Evolutionary conservation across 2,888 invertebrate genomes (phyloP).

Genomic region (Lymantria monacha): DNA sequence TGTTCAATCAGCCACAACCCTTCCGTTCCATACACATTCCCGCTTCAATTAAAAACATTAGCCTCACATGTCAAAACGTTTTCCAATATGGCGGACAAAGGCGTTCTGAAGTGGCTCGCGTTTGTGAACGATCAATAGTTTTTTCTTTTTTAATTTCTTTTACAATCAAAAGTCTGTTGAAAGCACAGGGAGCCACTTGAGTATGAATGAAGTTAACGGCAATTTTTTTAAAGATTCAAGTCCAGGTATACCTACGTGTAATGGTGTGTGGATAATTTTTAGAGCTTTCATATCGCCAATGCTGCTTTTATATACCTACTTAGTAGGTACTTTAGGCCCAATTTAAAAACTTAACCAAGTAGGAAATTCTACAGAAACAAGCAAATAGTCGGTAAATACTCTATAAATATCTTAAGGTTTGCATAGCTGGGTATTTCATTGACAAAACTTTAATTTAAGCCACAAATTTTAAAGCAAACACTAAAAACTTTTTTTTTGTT

Average conservation of each 20-base stretch:
- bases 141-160: constrained; percentile 64
- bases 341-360: no score
- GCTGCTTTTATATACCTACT: constrained; percentile 3
- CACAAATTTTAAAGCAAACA: no score
- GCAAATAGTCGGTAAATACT: no score
- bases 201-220: constrained; percentile 72
- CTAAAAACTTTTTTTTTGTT: no score
- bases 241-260: constrained; percentile 68
- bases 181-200: constrained; percentile 71
- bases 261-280: constrained; percentile 68
- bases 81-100: constrained; percentile 77
- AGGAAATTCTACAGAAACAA: no score
- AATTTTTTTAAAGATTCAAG: constrained; percentile 57
- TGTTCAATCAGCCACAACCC: background rate
- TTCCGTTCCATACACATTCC: constrained; percentile 5
- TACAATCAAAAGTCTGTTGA: constrained; percentile 74
- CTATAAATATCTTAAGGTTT: no score
- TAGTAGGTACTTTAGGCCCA: no score
- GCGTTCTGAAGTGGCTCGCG: constrained; percentile 68
- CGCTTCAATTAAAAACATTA: constrained; percentile 47
- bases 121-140: constrained; percentile 77
- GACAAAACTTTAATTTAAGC: no score
- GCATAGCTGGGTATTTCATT: no score
- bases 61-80: constrained; percentile 64
- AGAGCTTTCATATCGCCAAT: constrained; percentile 45